Evolutionary conservation across 2,888 invertebrate species (phyloP), one percentile per base, ranked within the genome.

Genomic region (Cephus runcator): DNA sequence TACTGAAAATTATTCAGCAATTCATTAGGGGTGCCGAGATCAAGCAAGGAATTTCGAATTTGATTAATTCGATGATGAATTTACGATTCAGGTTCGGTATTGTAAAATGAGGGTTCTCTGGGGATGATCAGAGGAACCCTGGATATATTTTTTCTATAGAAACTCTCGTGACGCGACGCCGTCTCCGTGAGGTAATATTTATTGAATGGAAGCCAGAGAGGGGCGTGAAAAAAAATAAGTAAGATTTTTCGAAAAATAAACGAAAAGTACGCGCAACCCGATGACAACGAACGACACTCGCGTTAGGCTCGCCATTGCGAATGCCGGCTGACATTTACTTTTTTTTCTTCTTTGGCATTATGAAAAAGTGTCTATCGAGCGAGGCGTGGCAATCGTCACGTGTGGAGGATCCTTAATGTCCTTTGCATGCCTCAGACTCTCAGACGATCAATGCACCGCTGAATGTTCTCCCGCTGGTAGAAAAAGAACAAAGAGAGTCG

Each of bases 401-500:
- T 78, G 78, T 78, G 78, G 73, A 78, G 76, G 76, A 76, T 71
- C 73, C 78, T 80, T 76, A 80, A 80, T 80, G 79, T 80, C 78
- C 78, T 80, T 80, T 80, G 76, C 78, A 74, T 76, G 76, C 74
- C 35, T 34, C 74, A 33, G 31, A n/a, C 73, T 23, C 74, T 78
- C 73, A 78, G 73, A 74, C 79, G 79, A 80, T 80, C 79, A 76
- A 80, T 80, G 79, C 79, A 79, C 75, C 69, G 75, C 77, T 69
- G 75, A 75, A 73, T 77, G 69, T 69, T 23, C 76, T 40, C 73
- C 73, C 69, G 34, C 36, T 40, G 36, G 73, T 23, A 69, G 69
- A 73, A n/a, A 73, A 71, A 6, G 11, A 75, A 34, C 34, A 77
- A 23, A 73, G 75, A 36, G 23, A 69, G 31, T 34, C 33, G 69